A percentile compares a stretch with the other conserved stretches of the same genome.
These are phyloP conservation scores for Otocyon megalotis DNA, from an alignment of 2,113 vertebrate genomes.

Conservation along the genomic window DNA sequence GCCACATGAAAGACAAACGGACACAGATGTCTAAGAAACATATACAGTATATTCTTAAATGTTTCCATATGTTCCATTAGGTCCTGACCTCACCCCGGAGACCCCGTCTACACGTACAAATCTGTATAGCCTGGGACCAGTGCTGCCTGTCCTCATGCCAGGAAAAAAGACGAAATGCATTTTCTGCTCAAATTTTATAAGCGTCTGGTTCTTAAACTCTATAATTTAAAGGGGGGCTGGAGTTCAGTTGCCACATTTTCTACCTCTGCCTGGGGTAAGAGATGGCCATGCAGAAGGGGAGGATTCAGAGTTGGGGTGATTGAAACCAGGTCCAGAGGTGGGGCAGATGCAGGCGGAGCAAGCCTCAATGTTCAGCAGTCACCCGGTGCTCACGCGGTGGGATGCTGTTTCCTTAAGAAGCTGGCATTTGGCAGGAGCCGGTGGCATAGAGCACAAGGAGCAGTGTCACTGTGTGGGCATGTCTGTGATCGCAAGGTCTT, in stretches of 20 bases:
- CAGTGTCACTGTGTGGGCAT: fast-evolving
- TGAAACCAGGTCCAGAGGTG: too few relatives aligned
- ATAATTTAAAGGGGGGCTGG: background rate
- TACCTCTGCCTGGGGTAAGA: background rate
- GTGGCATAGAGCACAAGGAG: fast-evolving
- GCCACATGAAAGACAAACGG: background rate
- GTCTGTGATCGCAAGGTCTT: background rate
- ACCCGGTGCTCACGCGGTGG: fast-evolving
- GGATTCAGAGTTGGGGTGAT: fast-evolving
- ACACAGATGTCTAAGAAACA: background rate
- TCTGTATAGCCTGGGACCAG: background rate
- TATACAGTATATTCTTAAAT: fast-evolving
- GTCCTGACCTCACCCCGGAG: background rate
- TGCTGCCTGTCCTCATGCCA: background rate
- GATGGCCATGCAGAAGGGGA: fast-evolving
- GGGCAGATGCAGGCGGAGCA: fast-evolving
- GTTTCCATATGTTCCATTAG: background rate
- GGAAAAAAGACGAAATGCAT: background rate
- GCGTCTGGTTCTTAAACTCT: background rate
- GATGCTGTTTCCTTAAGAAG: background rate
- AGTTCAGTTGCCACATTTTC: background rate
- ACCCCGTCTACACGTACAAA: fast-evolving
- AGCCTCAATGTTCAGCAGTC: fast-evolving
- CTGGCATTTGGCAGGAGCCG: fast-evolving
- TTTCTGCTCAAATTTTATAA: conserved; percentile 31